Percentiles rank a stretch among this genome's conserved stretches.
Conservation (phyloP, 2,888 invertebrate species). For the Phymatocera aterrima region DNA sequence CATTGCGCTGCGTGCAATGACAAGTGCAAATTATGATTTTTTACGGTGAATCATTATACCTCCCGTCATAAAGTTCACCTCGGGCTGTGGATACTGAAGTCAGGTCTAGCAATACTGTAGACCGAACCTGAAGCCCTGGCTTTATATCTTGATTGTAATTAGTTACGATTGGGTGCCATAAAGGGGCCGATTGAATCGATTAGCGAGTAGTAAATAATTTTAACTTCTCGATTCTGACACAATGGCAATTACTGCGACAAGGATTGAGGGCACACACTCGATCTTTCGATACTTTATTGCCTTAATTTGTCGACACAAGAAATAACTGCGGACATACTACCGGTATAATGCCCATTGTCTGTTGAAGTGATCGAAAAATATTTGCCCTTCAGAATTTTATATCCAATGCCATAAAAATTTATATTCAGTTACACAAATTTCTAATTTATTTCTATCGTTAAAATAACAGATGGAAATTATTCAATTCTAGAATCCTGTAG, state of each 20-base stretch:
- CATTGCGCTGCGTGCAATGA: background rate
- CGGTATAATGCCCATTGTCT: too few relatives aligned
- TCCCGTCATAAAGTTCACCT: constrained; percentile 1
- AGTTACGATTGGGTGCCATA: constrained; percentile 31
- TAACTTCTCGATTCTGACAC: constrained; percentile 32
- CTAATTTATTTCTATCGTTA: too few relatives aligned
- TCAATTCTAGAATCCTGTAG: too few relatives aligned
- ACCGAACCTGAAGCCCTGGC: background rate
- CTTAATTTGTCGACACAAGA: background rate
- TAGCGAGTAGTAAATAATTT: constrained; percentile 37
- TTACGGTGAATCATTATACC: background rate
- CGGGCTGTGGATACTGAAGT: constrained; percentile 18
- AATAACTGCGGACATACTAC: background rate
- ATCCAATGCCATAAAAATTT: too few relatives aligned
- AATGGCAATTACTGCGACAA: constrained; percentile 32
- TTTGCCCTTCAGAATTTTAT: too few relatives aligned
- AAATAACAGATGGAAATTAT: too few relatives aligned
- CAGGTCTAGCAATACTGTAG: background rate
- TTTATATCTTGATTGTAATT: constrained; percentile 26
- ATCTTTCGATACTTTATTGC: background rate
- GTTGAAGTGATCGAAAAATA: too few relatives aligned
- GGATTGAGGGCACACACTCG: background rate
- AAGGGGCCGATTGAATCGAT: constrained; percentile 42
- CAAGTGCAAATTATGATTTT: constrained; percentile 32
- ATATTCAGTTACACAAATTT: too few relatives aligned